Base-by-base conservation (phyloP, 2,113 vertebrate species). In the Prunella himalayana region DNA sequence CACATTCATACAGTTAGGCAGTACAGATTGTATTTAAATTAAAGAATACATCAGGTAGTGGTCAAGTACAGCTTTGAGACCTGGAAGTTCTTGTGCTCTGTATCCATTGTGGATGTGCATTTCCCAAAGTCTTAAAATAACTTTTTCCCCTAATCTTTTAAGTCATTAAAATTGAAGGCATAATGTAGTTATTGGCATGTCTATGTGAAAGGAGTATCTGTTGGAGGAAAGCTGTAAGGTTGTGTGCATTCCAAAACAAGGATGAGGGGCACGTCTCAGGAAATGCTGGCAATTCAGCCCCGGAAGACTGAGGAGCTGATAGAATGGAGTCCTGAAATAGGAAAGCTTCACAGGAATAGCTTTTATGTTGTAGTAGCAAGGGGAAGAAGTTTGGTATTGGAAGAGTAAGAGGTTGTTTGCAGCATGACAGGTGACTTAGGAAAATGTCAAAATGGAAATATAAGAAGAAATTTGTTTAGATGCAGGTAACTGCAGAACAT, bases 1-100 rank as follows among this genome's bases (percentile, higher is more conserved):
- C 53, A 7, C 3, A 1, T 35, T 73, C 0, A 5, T 53, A 7
- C 4, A 41, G 27, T 33, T 60, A 15, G 0, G 4, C 7, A 51
- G 33, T 15, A 33, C 6, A 35, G 68, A 13, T 27, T 30, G 28
- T 61, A 22, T 57, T 76, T 78, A 53, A 77, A 41, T 49, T 66
- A 54, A 20, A 1, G 0, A 60, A 22, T 72, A 78, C 80, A 66
- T 69, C 10, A 1, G 39, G 12, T 50, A 1, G 2, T 70, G 44
- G 10, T 70, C 17, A 21, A 41, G 50, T 51, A 19, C 18, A 11
- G 27, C 35, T 70, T 42, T 64, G 82, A 80, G 79, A 77, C 17
- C 30, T 76, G 39, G 22, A 77, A 60, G 49, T 90, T 90, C 41
- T 76, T 64, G 16, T 51, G 37, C 59, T 95, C 19, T 1, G 1